These are phyloP conservation scores for Chaetophractus vellerosus DNA, from an alignment of 2,797 vertebrate genomes.

Conservation along the genomic window DNA sequence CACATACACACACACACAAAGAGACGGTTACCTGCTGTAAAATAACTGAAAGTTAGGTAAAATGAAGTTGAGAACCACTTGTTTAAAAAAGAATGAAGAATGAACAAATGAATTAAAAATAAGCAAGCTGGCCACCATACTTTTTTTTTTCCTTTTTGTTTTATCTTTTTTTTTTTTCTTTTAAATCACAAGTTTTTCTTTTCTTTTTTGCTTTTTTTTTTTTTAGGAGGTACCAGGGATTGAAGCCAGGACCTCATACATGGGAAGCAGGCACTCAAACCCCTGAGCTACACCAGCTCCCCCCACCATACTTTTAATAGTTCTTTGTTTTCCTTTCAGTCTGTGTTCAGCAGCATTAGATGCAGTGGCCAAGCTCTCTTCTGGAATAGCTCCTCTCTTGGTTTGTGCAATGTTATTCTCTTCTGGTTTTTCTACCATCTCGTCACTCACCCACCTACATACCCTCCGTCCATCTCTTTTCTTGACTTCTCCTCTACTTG, in stretches of 20 bases:
- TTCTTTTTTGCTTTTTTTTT: no score
- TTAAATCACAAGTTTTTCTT: no score
- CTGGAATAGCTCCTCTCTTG: not conserved
- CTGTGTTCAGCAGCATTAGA: not conserved
- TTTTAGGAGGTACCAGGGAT: no score
- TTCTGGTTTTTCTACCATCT: not conserved
- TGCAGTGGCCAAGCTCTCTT: not conserved
- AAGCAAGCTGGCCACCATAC: not conserved
- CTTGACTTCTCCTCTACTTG: not conserved
- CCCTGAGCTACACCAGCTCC: no score
- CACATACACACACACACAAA: not conserved
- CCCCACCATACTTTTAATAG: not conserved
- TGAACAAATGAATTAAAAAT: not conserved
- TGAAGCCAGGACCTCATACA: no score
- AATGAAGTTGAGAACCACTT: constrained; percentile 53
- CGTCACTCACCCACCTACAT: not conserved
- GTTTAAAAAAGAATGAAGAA: not conserved
- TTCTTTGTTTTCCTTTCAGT: not conserved
- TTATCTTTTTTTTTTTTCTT: no score
- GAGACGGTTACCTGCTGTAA: not conserved
- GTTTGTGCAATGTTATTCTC: not conserved
- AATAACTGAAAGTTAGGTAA: constrained; percentile 51
- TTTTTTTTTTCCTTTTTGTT: no score
- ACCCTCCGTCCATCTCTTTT: not conserved
- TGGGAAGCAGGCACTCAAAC: no score